phyloP scores from a whole-genome alignment of 2,797 vertebrate genomes.

The Trachops cirrhosus region DNA sequence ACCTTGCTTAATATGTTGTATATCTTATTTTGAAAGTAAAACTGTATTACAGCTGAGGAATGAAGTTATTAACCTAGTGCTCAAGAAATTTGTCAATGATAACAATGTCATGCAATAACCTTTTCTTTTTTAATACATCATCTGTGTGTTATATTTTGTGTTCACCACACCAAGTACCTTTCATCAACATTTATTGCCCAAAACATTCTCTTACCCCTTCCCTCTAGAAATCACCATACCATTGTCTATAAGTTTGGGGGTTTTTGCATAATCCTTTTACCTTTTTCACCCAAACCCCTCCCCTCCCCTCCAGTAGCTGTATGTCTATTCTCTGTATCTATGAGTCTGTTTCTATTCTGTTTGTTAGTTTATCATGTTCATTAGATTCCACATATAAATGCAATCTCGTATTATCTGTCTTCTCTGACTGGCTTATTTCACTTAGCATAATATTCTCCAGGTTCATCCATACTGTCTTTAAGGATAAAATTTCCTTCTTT shows the following conservation, averaged over 20 bases:
- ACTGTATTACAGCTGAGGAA: neutral
- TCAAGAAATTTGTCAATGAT: neutral
- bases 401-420: neutral
- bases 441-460: neutral
- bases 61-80: neutral
- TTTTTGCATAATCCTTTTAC: neutral
- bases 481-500: neutral
- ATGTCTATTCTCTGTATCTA: neutral
- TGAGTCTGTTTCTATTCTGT: neutral
- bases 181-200: neutral
- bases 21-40: neutral
- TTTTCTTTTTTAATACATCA: neutral
- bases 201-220: neutral
- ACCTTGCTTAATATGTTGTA: neutral
- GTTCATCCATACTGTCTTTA: neutral
- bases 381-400: neutral
- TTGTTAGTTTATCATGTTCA: neutral
- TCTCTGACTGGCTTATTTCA: neutral
- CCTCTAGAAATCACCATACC: neutral
- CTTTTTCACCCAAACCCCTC: neutral
- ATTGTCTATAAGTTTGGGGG: neutral
- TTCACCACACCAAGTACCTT: neutral
- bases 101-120: neutral
- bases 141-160: neutral
- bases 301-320: neutral